Conservation (phyloP, 2,888 invertebrate species). For the Nephrotoma flavescens region DNA sequence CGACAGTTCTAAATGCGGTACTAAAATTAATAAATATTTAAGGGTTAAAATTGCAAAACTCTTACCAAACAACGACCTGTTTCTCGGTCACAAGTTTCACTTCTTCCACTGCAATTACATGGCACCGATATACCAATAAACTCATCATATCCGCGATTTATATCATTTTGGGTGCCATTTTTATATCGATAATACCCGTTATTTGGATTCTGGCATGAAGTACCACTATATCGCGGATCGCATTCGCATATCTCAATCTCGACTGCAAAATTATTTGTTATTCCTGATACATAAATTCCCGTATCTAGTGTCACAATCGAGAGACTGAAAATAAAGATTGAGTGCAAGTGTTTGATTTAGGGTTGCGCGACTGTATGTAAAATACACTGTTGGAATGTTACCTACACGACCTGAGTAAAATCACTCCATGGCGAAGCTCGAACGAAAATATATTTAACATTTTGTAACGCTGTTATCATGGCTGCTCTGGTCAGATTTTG, state of each 20-base stretch:
- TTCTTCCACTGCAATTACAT: conserved; percentile 71
- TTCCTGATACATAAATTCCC: conserved; percentile 52
- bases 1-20: conserved; percentile 54
- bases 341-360: not conserved
- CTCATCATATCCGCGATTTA: conserved; percentile 51
- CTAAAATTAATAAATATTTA: not conserved
- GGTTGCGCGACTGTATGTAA: conserved; percentile 18
- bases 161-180: conserved; percentile 37
- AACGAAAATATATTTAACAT: conserved; percentile 65
- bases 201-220: conserved; percentile 82
- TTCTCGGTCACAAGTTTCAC: conserved; percentile 61
- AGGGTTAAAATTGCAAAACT: conserved; percentile 4
- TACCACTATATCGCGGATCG: conserved; percentile 62
- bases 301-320: conserved; percentile 71
- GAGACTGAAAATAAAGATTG: conserved; percentile 34
- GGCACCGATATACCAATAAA: conserved; percentile 63
- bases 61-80: conserved; percentile 74
- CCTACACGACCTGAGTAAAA: conserved; percentile 42
- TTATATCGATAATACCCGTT: conserved; percentile 69
- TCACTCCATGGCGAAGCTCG: conserved; percentile 52
- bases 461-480: conserved; percentile 86
- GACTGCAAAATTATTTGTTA: conserved; percentile 50
- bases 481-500: conserved; percentile 52
- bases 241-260: conserved; percentile 82
- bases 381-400: conserved; percentile 22